Percentiles rank a stretch among this genome's conserved stretches.
phyloP scores from a whole-genome alignment of 2,113 vertebrate genomes.

The Glareola pratincola region DNA sequence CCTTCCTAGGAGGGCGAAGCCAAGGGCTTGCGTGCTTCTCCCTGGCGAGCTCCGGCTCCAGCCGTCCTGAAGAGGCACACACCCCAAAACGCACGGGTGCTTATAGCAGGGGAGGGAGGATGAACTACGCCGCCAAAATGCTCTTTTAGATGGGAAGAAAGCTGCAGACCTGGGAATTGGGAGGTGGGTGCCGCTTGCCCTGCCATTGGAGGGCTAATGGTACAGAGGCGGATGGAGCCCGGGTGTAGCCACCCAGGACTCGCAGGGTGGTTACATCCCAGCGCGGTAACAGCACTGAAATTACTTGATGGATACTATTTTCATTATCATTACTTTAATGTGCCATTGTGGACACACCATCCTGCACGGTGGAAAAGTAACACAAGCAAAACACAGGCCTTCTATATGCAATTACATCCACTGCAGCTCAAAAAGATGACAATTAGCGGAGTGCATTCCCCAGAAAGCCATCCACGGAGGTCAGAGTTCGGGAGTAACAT shows the following conservation, averaged over 20 bases:
- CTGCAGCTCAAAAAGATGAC: constrained; percentile 21
- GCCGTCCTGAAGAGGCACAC: neutral
- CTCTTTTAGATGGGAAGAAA: neutral
- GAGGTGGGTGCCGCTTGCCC: neutral
- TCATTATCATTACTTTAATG: constrained; percentile 45
- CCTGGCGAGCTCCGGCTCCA: neutral
- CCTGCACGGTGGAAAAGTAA: constrained; percentile 6
- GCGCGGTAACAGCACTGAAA: neutral
- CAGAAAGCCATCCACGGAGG: constrained; percentile 13
- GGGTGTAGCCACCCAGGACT: neutral
- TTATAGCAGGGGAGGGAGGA: neutral
- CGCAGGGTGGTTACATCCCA: neutral
- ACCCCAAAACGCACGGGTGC: rapidly evolving
- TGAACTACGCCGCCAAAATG: neutral
- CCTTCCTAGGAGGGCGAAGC: neutral
- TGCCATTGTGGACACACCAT: neutral
- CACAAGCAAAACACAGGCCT: constrained; percentile 6
- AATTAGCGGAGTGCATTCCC: constrained; percentile 36
- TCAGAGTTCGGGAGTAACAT: constrained; percentile 22
- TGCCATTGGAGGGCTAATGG: neutral
- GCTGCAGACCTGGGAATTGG: neutral
- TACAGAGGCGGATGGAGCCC: rapidly evolving
- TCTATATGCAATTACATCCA: constrained; percentile 26
- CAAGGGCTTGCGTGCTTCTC: neutral
- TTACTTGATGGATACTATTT: constrained; percentile 47